Conservation (phyloP, 2,797 vertebrate species). For the Phaenicophaeus curvirostris region DNA sequence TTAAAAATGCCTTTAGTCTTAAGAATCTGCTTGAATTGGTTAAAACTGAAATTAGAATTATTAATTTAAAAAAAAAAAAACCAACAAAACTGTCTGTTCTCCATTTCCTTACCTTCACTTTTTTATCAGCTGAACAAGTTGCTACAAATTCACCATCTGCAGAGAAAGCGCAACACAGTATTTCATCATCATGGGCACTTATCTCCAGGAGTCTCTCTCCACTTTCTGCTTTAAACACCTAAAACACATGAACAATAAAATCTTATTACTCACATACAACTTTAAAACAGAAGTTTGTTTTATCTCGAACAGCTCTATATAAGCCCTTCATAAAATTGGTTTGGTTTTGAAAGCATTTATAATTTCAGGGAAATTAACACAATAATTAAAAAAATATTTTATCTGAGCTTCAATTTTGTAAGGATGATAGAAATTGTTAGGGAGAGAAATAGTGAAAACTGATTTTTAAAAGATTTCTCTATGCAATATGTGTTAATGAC, state of each 20-base stretch:
- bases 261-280: neutral
- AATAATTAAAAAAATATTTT: neutral
- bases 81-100: neutral
- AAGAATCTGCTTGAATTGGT: neutral
- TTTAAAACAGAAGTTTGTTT: neutral
- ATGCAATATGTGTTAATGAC: neutral
- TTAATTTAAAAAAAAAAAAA: neutral
- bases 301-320: neutral
- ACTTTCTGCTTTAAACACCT: slow-evolving; percentile 92
- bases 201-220: slow-evolving; percentile 90
- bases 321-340: neutral
- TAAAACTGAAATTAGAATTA: neutral
- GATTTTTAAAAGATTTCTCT: neutral
- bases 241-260: neutral
- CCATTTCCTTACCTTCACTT: slow-evolving; percentile 86
- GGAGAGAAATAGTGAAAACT: neutral
- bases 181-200: slow-evolving; percentile 90
- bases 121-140: slow-evolving; percentile 92
- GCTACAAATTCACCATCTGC: slow-evolving; percentile 87
- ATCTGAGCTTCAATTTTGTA: neutral
- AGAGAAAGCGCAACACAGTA: slow-evolving; percentile 93
- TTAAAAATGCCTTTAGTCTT: neutral
- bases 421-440: neutral
- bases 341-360: neutral
- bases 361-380: neutral